These are phyloP conservation scores for Pocillopora meandrina DNA, from an alignment of 92 coral and sea anemone species.

Conservation along the genomic window DNA sequence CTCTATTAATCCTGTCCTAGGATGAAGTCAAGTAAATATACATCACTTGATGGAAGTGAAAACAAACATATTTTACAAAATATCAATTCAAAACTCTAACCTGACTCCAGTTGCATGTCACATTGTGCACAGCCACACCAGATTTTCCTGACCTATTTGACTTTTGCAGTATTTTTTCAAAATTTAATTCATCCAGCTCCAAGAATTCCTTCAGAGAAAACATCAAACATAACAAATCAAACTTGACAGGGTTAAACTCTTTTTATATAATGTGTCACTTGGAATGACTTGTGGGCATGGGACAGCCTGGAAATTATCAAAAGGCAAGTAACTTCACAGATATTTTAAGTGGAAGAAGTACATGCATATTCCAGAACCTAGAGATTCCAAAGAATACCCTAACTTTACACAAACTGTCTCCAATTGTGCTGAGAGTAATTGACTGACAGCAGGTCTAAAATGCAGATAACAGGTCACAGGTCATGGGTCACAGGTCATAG, in stretches of 20 bases:
- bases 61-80: neutral
- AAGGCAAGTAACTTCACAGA: no score
- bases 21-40: neutral
- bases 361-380: no score
- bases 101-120: constrained; percentile 65
- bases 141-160: constrained; percentile 47
- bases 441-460: no score
- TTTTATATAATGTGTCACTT: neutral
- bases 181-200: constrained; percentile 64
- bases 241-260: neutral
- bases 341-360: no score
- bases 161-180: constrained; percentile 43
- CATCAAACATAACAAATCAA: neutral
- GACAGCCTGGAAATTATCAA: neutral
- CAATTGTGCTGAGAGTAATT: no score
- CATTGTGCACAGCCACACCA: constrained; percentile 46
- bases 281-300: neutral
- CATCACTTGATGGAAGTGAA: neutral
- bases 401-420: no score
- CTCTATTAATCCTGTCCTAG: constrained; percentile 42
- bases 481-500: no score
- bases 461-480: no score
- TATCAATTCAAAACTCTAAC: constrained; percentile 6
- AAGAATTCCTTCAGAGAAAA: constrained; percentile 59
- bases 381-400: neutral